Base-by-base conservation (phyloP, 2,888 invertebrate species). In the Mythimna albipuncta region DNA sequence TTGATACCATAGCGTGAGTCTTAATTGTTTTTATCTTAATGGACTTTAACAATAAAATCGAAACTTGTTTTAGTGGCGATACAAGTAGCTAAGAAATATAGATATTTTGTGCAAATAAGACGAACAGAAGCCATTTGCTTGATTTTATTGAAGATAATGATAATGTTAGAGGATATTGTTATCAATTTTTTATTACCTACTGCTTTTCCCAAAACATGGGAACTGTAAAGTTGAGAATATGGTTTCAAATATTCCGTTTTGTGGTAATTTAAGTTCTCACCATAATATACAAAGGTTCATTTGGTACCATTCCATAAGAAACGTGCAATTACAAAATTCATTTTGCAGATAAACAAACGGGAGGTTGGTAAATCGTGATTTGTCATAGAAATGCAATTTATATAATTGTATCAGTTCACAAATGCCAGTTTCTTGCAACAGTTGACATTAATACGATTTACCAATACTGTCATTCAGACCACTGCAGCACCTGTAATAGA, bases 361-460 rank as follows among this genome's bases (percentile, higher is more conserved):
- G 76, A 77, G 69, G 62, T 50, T 35, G 52, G 41, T 64, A 79
- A 75, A 72, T 85, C 84, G 86, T 86, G 84, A 84, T 86, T 84
- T 86, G 82, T 84, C 84, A 79, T 78, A 81, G 64, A 54, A 75
- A 54, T 50, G 32, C 61, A 71, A 78, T 84, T 77, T 77, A 78
- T 84, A 71, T 81, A 75, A 77, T 81, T 84, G 84, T 79, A 81
- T 85, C 84, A 81, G 78, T 75, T 69, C 69, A 72, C 86, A 86
- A 85, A 84, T 86, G 79, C 73, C 84, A 85, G 74, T 74, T 75
- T 62, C 57, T 76, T 81, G 78, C 75, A 81, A 81, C 72, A 75
- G 35, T 78, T 85, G 84, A 84, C 84, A 84, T 86, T 84, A 84
- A 77, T 86, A 78, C 75, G 70, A 76, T 78, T 81, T 79, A 77